Evolutionary conservation across 2,888 invertebrate species (phyloP), one percentile per base, ranked within the genome.

Genomic region (Mactromeris polynyma): DNA sequence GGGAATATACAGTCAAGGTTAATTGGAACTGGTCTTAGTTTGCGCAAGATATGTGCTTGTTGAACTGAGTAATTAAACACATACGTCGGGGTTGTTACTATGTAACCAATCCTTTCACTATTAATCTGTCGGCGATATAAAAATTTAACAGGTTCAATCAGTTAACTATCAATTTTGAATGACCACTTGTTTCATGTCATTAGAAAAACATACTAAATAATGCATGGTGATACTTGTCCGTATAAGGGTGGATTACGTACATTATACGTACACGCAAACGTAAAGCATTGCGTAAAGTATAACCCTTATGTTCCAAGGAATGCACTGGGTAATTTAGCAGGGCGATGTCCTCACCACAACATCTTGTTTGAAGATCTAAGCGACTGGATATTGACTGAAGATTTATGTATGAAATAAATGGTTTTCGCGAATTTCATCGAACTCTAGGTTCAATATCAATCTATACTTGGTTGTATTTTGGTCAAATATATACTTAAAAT

Each of bases 61-160:
- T 26, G 58, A 64, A 64, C 58, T 73, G 1, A 33, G 73, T 73
- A 73, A 73, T 73, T 31, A 73, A 73, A 73, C 73, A 73, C 73
- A 19, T 73, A n/a, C 9, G 19, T 26, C 19, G 2, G 33, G 26
- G 2, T n/a, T 21, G 58, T 26, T 21, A 58, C 58, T 58, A 58
- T 58, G 19, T 73, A 33, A 73, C 36, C 19, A 73, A 36, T 33
- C 73, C 36, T n/a, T n/a, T n/a, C n/a, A n/a, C 73, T 14, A 33
- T 33, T 36, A 17, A 26, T 58, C 1, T n/a, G 36, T 1, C 33
- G n/a, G 58, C 19, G 19, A 73, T 73, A 36, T 21, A 58, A 0
- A 33, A 14, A 2, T 73, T 73, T 33, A 73, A 33, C 9, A 36
- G 73, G 73, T 58, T 46, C 2, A 58, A 58, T 58, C 26, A 58